These are phyloP conservation scores for Pseudotriccus pelzelni DNA, from an alignment of 2,797 vertebrate species.

Conservation along the genomic window DNA sequence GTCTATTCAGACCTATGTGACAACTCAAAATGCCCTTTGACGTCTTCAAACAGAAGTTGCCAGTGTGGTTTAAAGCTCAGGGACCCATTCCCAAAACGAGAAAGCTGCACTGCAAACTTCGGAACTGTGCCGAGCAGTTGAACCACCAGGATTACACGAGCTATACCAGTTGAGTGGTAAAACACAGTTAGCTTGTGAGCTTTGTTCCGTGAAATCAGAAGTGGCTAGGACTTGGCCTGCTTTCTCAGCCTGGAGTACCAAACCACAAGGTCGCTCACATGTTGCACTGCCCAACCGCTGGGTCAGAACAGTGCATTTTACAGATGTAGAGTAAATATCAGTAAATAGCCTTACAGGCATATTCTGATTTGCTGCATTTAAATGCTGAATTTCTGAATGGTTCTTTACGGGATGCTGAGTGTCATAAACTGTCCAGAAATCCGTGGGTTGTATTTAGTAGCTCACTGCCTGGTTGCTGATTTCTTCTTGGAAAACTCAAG, in stretches of 20 bases:
- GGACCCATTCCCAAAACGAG: background rate
- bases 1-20: background rate
- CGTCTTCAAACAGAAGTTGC: background rate
- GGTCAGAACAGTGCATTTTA: background rate
- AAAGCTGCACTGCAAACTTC: background rate
- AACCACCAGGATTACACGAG: background rate
- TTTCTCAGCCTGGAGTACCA: background rate
- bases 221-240: background rate
- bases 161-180: background rate
- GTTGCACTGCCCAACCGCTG: rapidly evolving
- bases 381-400: background rate
- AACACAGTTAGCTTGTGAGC: background rate
- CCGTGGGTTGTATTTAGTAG: background rate
- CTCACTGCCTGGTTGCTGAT: background rate
- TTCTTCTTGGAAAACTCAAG: background rate
- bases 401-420: background rate
- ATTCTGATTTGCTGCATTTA: background rate
- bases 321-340: background rate
- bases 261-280: rapidly evolving
- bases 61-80: background rate
- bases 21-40: background rate
- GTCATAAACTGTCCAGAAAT: background rate
- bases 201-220: background rate
- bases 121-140: background rate
- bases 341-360: background rate